phyloP scores from a whole-genome alignment of 2,113 vertebrate genomes.

The Ciconia stormi region DNA sequence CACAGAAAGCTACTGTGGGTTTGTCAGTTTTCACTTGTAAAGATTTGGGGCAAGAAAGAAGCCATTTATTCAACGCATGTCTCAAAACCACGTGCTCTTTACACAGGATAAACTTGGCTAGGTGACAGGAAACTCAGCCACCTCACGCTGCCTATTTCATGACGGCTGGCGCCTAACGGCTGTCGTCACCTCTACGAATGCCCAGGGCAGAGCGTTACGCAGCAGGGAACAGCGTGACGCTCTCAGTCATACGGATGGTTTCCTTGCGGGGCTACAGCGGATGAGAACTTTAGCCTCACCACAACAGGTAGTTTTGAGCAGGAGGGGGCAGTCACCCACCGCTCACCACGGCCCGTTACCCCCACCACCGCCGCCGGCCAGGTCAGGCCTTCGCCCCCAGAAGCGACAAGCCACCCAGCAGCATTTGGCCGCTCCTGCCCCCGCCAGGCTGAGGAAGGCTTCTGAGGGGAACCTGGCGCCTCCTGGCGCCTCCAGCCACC shows the following conservation, averaged over 20 bases:
- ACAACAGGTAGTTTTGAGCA: rapidly evolving
- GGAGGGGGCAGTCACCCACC: neutral
- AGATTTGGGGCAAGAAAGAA: rapidly evolving
- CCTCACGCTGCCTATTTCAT: rapidly evolving
- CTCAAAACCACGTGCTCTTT: rapidly evolving
- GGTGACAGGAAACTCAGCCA: rapidly evolving
- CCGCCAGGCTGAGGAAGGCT: rapidly evolving
- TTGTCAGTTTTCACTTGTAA: neutral
- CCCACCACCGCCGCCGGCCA: neutral
- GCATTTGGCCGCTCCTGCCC: neutral
- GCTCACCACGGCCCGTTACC: too few relatives aligned
- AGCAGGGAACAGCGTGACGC: neutral
- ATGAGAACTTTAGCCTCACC: rapidly evolving
- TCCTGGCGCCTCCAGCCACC: too few relatives aligned
- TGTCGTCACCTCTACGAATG: rapidly evolving
- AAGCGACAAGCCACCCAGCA: too few relatives aligned
- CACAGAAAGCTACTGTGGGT: rapidly evolving
- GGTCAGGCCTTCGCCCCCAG: neutral
- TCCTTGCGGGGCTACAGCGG: neutral
- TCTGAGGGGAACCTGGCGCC: rapidly evolving
- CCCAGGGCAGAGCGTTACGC: neutral
- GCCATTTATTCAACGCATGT: rapidly evolving
- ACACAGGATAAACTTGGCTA: rapidly evolving
- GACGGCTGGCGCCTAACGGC: rapidly evolving
- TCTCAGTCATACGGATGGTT: rapidly evolving